Percentiles rank a stretch among this genome's conserved stretches.
Conservation (phyloP, 2,113 vertebrate genomes). For the Barbus barbus region DNA sequence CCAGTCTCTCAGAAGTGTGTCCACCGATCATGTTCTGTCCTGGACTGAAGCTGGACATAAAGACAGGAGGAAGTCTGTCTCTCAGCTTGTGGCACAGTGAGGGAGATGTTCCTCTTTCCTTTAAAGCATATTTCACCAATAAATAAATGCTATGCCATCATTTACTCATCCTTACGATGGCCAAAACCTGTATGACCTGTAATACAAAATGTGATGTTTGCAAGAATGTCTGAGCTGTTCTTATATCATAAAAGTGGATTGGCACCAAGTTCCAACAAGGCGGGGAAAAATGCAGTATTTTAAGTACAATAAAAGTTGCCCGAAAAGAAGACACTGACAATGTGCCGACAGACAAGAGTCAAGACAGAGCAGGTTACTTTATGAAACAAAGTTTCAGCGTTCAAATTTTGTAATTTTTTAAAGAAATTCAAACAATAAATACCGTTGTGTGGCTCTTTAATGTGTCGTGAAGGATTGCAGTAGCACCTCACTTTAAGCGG, state of each 20-base stretch:
- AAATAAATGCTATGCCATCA: background rate
- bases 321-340: no score
- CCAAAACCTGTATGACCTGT: background rate
- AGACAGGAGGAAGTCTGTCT: slow-evolving; percentile 75
- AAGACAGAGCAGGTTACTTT: no score
- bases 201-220: background rate
- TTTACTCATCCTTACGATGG: background rate
- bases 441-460: no score
- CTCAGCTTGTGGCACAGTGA: slow-evolving; percentile 78
- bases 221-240: background rate
- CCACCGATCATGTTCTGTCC: slow-evolving; percentile 31
- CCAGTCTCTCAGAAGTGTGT: slow-evolving; percentile 69
- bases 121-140: background rate
- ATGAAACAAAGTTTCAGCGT: no score
- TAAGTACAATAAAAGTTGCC: no score
- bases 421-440: no score
- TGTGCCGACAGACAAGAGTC: no score
- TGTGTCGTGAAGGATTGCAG: no score
- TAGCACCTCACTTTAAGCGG: no score
- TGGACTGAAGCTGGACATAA: slow-evolving; percentile 58
- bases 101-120: background rate
- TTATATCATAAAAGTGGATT: background rate
- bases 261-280: background rate
- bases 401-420: no score
- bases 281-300: background rate